These are phyloP conservation scores for Rhinichthys klamathensis DNA, from an alignment of 2,113 vertebrate species.

Conservation along the genomic window DNA sequence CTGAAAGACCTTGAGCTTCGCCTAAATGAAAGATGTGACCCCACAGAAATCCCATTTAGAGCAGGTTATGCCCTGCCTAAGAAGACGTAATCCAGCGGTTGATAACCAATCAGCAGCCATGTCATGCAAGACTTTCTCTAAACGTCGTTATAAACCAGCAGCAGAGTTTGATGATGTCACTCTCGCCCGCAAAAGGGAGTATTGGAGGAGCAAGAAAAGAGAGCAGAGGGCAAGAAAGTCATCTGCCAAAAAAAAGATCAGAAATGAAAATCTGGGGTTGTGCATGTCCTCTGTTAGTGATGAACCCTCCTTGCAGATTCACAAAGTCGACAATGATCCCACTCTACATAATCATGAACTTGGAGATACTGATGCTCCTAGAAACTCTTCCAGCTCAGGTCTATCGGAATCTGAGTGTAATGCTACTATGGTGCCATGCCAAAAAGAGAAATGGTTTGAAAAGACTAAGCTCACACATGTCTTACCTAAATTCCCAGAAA, in stretches of 20 bases:
- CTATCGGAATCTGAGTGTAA: slow-evolving; percentile 22
- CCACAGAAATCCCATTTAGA: background rate
- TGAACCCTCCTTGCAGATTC: slow-evolving; percentile 24
- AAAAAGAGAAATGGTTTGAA: slow-evolving; percentile 63
- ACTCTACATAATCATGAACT: slow-evolving; percentile 48
- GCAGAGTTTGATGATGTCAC: slow-evolving; percentile 72
- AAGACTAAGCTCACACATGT: slow-evolving; percentile 59
- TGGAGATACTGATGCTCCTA: slow-evolving; percentile 16
- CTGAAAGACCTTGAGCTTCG: slow-evolving; percentile 10
- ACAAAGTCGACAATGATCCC: slow-evolving; percentile 32
- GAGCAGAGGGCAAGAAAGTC: slow-evolving; percentile 77
- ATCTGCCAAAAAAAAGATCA: slow-evolving; percentile 52
- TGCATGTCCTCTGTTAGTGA: slow-evolving; percentile 13
- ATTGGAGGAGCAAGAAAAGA: slow-evolving; percentile 80
- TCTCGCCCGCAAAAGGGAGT: slow-evolving; percentile 77
- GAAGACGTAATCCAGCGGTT: background rate
- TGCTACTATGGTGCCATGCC: slow-evolving; percentile 21
- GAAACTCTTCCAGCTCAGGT: slow-evolving; percentile 27
- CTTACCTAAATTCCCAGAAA: slow-evolving; percentile 49
- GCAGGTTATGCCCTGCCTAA: background rate
- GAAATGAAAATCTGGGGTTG: slow-evolving; percentile 25
- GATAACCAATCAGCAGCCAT: slow-evolving; percentile 58
- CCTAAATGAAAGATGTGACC: slow-evolving; percentile 41
- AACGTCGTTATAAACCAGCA: slow-evolving; percentile 70
- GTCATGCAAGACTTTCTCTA: slow-evolving; percentile 65